Evolutionary conservation across 2,113 vertebrate species (phyloP).

Genomic region (Delphinapterus leucas): DNA sequence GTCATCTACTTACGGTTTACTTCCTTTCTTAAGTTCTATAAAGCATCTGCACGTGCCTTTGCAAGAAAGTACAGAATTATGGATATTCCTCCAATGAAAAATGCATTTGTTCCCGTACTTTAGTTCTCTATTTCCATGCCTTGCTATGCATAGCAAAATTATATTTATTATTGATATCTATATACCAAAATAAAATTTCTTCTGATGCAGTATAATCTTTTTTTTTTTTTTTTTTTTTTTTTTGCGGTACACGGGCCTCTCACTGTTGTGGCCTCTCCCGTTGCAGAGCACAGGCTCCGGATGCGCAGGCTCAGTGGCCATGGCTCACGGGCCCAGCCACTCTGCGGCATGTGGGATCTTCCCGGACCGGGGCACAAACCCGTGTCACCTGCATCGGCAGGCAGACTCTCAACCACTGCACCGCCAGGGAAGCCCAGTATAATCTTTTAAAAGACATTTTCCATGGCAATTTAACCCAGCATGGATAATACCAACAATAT

Average conservation of each 20-base stretch:
- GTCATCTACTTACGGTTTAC: not conserved
- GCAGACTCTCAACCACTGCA: too few species aligned
- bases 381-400: too few species aligned
- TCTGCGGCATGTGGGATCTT: too few species aligned
- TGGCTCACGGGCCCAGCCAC: too few species aligned
- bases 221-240: too few species aligned
- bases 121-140: not conserved
- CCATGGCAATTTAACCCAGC: not conserved
- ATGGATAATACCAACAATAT: not conserved
- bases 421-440: not conserved
- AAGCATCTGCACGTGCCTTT: not conserved
- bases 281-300: too few species aligned
- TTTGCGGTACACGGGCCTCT: too few species aligned
- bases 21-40: not conserved
- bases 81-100: not conserved
- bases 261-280: too few species aligned
- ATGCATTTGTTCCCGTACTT: not conserved
- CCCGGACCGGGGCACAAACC: too few species aligned
- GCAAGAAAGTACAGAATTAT: constrained; percentile 1
- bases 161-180: not conserved
- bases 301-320: too few species aligned
- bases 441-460: not conserved
- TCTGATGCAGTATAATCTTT: not conserved
- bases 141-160: not conserved
- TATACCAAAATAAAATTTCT: not conserved